Evolutionary conservation across 2,113 vertebrate genomes (phyloP).

Genomic region (Aldabrachelys gigantea): DNA sequence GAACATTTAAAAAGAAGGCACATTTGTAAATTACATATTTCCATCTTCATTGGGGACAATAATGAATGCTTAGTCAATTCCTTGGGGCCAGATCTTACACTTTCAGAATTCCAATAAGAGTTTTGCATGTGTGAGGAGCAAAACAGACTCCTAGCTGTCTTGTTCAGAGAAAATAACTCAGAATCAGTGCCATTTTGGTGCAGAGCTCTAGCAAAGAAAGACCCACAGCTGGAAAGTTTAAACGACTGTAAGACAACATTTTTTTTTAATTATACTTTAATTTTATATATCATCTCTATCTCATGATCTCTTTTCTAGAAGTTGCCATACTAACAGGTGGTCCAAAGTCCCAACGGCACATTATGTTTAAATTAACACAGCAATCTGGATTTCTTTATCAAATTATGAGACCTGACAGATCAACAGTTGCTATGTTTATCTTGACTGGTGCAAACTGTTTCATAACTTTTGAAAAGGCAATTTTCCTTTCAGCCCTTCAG

Average conservation of each 20-base stretch:
- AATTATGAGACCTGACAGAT: slow-evolving; percentile 43
- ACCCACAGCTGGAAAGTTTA: neutral
- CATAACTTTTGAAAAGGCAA: slow-evolving; percentile 7
- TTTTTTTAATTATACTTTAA: neutral
- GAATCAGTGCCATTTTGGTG: slow-evolving; percentile 8
- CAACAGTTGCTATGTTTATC: neutral
- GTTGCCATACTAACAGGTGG: neutral
- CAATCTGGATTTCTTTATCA: slow-evolving; percentile 22
- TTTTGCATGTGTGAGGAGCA: neutral
- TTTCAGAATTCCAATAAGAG: neutral
- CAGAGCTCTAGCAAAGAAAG: neutral
- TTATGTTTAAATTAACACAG: slow-evolving; percentile 43
- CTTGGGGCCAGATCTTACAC: neutral
- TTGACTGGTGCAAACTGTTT: neutral
- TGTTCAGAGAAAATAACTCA: neutral
- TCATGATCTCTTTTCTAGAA: slow-evolving; percentile 16
- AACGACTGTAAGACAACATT: slow-evolving; percentile 2
- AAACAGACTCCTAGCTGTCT: neutral
- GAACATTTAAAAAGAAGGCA: neutral
- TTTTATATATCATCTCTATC: slow-evolving; percentile 8
- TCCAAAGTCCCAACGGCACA: neutral
- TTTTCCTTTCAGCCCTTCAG: slow-evolving; percentile 23
- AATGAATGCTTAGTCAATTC: neutral
- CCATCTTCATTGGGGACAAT: neutral
- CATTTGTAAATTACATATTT: neutral